These are phyloP conservation scores for Pemphigus obesinymphae DNA, from an alignment of 1,140 invertebrate species.

Conservation along the genomic window DNA sequence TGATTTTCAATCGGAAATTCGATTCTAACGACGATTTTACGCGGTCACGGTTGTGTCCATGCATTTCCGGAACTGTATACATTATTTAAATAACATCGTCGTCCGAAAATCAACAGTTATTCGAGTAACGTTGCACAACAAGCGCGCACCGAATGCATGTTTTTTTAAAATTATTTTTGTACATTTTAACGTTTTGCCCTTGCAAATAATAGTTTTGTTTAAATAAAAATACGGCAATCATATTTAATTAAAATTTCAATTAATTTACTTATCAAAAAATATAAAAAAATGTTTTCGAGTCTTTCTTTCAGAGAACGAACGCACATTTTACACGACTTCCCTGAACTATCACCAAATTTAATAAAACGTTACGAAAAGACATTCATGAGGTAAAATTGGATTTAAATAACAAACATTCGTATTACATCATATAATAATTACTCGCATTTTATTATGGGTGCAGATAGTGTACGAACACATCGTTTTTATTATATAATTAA, in stretches of 20 bases:
- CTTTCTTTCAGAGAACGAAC: background rate
- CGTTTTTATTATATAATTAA: too few relatives aligned
- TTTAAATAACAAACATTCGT: too few relatives aligned
- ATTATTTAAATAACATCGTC: background rate
- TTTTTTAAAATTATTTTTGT: too few relatives aligned
- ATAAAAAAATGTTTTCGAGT: background rate
- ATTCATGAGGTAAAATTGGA: slow-evolving; percentile 14
- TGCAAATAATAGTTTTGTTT: background rate
- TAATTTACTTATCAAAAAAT: too few relatives aligned
- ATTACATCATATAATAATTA: too few relatives aligned
- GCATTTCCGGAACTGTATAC: background rate
- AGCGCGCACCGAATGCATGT: too few relatives aligned
- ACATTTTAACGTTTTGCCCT: too few relatives aligned
- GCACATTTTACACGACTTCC: background rate
- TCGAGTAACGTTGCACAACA: background rate
- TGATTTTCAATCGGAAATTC: slow-evolving; percentile 1
- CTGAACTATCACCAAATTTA: slow-evolving; percentile 6
- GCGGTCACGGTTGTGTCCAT: background rate
- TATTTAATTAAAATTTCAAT: background rate
- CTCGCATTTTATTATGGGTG: too few relatives aligned
- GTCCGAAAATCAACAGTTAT: background rate
- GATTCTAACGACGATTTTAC: background rate
- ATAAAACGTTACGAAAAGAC: slow-evolving; percentile 30
- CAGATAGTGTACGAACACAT: too few relatives aligned
- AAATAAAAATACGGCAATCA: too few relatives aligned